phyloP scores from a whole-genome alignment of 1,140 invertebrate species.

The Drosophila sturtevanti region DNA sequence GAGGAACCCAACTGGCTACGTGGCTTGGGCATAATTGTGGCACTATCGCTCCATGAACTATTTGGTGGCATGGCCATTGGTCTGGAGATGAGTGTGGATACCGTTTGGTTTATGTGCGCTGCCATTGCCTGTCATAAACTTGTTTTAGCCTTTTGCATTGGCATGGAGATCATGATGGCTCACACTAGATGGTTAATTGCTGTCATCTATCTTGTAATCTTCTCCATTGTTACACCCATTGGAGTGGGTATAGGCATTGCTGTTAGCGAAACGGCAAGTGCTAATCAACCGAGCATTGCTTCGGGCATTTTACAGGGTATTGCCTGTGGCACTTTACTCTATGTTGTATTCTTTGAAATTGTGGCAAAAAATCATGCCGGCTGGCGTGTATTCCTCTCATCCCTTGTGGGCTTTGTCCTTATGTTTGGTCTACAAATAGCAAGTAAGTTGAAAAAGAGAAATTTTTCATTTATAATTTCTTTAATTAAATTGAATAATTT shows the following conservation, averaged over 20 bases:
- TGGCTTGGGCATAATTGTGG: slow-evolving; percentile 91
- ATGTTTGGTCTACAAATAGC: slow-evolving; percentile 90
- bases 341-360: slow-evolving; percentile 96
- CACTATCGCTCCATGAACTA: slow-evolving; percentile 93
- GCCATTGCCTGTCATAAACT: slow-evolving; percentile 94
- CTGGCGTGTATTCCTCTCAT: slow-evolving; percentile 87
- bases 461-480: too few relatives aligned
- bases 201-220: slow-evolving; percentile 88
- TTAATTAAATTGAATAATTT: background rate
- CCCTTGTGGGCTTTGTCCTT: slow-evolving; percentile 88
- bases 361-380: slow-evolving; percentile 90
- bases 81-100: slow-evolving; percentile 87
- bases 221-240: slow-evolving; percentile 90
- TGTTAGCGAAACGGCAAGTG: slow-evolving; percentile 84
- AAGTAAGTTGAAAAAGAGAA: slow-evolving; percentile 86
- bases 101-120: slow-evolving; percentile 91
- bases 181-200: slow-evolving; percentile 86
- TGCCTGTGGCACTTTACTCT: slow-evolving; percentile 89
- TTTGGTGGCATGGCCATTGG: slow-evolving; percentile 96
- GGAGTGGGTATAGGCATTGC: slow-evolving; percentile 89
- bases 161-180: slow-evolving; percentile 88
- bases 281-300: slow-evolving; percentile 85
- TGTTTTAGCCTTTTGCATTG: slow-evolving; percentile 93
- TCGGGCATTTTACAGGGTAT: slow-evolving; percentile 83
- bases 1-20: slow-evolving; percentile 84